Percentiles rank a stretch among this genome's conserved stretches.
phyloP scores from a whole-genome alignment of 2,888 invertebrate species.

The Nomada lathburiana region DNA sequence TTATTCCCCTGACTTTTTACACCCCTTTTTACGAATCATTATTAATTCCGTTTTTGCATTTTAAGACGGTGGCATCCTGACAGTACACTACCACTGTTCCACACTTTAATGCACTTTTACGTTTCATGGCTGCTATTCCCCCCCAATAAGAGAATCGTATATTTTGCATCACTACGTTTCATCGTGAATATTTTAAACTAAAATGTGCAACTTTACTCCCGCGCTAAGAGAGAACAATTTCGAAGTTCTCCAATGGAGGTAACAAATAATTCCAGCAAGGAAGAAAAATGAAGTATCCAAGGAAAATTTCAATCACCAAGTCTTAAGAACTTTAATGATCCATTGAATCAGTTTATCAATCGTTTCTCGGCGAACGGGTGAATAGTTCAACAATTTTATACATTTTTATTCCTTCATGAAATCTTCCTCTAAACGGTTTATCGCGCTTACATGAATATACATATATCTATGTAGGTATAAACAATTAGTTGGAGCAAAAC shows the following conservation, averaged over 20 bases:
- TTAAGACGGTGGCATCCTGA: slow-evolving; percentile 5
- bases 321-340: not conserved
- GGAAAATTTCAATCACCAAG: not conserved
- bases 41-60: slow-evolving; percentile 29
- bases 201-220: not conserved
- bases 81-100: not conserved
- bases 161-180: slow-evolving; percentile 15
- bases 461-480: too few species aligned
- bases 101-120: slow-evolving; percentile 1
- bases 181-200: slow-evolving; percentile 15
- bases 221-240: not conserved
- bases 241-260: not conserved
- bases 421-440: not conserved
- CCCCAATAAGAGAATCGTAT: slow-evolving; percentile 18
- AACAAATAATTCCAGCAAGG: not conserved
- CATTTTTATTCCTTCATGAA: too few species aligned
- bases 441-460: not conserved
- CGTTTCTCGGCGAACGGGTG: too few species aligned
- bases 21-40: not conserved
- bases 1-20: not conserved
- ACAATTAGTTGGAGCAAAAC: too few species aligned
- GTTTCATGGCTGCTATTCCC: not conserved
- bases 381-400: too few species aligned
- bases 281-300: not conserved
- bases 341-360: too few species aligned